These are phyloP conservation scores for Ammospiza caudacuta DNA, from an alignment of 2,113 vertebrate species.

Conservation along the genomic window DNA sequence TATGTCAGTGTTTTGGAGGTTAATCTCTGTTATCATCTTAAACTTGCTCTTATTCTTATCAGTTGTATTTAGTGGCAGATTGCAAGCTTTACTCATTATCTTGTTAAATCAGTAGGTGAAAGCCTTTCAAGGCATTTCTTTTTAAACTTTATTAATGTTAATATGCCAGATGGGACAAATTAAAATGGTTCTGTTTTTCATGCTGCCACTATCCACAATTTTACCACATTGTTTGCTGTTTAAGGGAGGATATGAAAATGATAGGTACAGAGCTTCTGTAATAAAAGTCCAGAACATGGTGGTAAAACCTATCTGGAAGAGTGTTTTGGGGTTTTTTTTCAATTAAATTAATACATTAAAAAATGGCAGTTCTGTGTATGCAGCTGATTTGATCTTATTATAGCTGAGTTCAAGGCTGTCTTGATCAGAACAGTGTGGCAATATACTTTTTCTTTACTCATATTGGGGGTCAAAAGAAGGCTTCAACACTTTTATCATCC, in stretches of 20 bases:
- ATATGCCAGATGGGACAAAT: constrained; percentile 85
- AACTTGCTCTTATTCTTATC: constrained; percentile 72
- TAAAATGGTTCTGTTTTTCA: constrained; percentile 81
- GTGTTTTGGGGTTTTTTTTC: background rate
- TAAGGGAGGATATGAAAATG: constrained; percentile 76
- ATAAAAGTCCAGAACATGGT: constrained; percentile 69
- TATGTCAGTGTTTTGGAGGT: constrained; percentile 67
- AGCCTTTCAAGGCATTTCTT: constrained; percentile 78
- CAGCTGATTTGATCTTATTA: background rate
- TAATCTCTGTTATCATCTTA: constrained; percentile 72
- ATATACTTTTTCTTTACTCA: background rate
- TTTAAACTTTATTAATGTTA: constrained; percentile 85
- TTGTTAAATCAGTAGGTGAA: constrained; percentile 85
- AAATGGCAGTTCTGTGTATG: background rate
- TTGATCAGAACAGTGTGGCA: background rate
- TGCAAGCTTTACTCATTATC: constrained; percentile 83
- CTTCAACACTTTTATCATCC: background rate
- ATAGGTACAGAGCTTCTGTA: constrained; percentile 70
- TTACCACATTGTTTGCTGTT: constrained; percentile 80
- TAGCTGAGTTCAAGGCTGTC: background rate
- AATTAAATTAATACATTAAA: background rate
- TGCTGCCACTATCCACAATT: constrained; percentile 79
- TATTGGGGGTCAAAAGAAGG: background rate
- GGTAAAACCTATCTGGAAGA: constrained; percentile 34
- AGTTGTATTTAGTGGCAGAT: constrained; percentile 79